Conservation (phyloP, 2,797 vertebrate species). For the Chaetodon trifasciatus region DNA sequence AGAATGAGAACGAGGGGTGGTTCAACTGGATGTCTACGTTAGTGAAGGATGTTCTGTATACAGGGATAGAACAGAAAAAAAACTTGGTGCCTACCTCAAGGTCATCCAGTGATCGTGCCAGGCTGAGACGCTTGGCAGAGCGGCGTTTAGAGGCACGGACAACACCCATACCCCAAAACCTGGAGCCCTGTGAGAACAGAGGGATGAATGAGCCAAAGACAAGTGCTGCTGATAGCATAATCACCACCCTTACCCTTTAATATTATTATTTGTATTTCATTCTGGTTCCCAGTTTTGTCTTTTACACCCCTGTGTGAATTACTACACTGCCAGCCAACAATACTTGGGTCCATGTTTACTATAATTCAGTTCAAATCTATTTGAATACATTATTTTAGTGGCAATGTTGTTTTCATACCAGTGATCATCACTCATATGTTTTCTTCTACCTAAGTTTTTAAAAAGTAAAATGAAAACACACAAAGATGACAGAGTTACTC, state of each 20-base stretch:
- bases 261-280: background rate
- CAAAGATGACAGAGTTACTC: background rate
- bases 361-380: background rate
- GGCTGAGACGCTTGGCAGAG: slow-evolving; percentile 90
- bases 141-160: slow-evolving; percentile 88
- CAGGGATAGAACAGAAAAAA: background rate
- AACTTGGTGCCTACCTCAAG: slow-evolving; percentile 89
- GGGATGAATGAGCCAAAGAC: slow-evolving; percentile 3
- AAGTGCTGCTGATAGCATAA: background rate
- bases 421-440: background rate
- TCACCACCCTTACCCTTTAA: background rate
- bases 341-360: background rate
- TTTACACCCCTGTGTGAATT: background rate
- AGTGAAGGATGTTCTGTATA: slow-evolving; percentile 30
- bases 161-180: slow-evolving; percentile 85
- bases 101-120: slow-evolving; percentile 95
- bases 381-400: background rate
- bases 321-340: background rate
- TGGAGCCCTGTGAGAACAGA: slow-evolving; percentile 81
- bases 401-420: background rate
- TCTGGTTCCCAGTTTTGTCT: background rate
- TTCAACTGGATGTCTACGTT: slow-evolving; percentile 32
- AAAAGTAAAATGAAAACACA: background rate
- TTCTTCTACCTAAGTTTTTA: background rate
- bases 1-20: slow-evolving; percentile 29